A percentile compares a stretch with the other conserved stretches of the same genome.
These are phyloP conservation scores for Hemistola chrysoprasaria DNA, from an alignment of 2,888 invertebrate species.

Conservation along the genomic window DNA sequence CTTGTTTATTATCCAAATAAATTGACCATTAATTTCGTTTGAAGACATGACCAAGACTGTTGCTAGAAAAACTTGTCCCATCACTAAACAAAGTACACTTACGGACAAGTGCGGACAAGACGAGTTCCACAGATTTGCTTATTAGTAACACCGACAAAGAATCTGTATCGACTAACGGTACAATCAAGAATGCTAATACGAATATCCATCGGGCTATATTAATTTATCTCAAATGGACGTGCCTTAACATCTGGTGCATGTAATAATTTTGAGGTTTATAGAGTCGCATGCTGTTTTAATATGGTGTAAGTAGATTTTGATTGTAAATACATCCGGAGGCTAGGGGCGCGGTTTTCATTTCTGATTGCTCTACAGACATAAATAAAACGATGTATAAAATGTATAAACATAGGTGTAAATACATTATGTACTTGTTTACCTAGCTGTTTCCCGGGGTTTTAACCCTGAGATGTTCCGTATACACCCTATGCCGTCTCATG, in stretches of 20 bases:
- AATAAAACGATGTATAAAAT: no score
- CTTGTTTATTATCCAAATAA: no score
- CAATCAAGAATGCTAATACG: constrained; percentile 53
- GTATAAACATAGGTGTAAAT: no score
- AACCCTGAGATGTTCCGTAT: no score
- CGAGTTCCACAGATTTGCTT: constrained; percentile 68
- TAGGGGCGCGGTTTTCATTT: background rate
- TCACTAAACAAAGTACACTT: constrained; percentile 32
- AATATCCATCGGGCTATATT: constrained; percentile 53
- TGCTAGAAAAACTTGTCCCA: background rate
- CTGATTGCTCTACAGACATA: no score
- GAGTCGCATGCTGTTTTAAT: constrained; percentile 9
- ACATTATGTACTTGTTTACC: no score
- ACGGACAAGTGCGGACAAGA: constrained; percentile 37
- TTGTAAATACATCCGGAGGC: background rate
- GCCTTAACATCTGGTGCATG: constrained; percentile 24
- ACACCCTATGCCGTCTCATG: no score
- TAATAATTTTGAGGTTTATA: constrained; percentile 17
- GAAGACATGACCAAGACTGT: constrained; percentile 5
- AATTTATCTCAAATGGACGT: constrained; percentile 51
- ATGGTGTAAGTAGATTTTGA: background rate
- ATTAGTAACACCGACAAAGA: constrained; percentile 72
- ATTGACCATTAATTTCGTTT: no score
- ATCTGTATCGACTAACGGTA: constrained; percentile 66
- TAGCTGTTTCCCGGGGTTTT: no score